phyloP scores from a whole-genome alignment of 2,113 vertebrate genomes.

The Eolophus roseicapilla region DNA sequence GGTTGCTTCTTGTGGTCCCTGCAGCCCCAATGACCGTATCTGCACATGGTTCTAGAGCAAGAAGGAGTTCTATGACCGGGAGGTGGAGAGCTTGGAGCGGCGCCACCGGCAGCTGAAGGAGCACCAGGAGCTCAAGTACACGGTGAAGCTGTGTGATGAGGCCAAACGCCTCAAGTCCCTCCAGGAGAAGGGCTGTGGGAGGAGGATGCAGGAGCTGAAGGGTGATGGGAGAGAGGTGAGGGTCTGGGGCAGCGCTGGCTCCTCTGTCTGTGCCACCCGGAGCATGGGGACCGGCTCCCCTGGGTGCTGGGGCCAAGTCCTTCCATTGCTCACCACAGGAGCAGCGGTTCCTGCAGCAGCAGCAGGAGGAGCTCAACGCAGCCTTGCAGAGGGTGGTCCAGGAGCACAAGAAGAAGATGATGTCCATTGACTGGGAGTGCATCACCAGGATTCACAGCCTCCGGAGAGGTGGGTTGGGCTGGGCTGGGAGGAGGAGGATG shows the following conservation, averaged over 20 bases:
- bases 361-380: conserved; percentile 73
- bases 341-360: conserved; percentile 68
- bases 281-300: neutral
- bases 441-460: conserved; percentile 70
- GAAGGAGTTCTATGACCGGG: conserved; percentile 73
- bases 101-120: conserved; percentile 57
- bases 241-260: fast-evolving
- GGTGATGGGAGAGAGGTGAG: conserved; percentile 67
- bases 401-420: conserved; percentile 74
- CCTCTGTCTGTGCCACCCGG: fast-evolving
- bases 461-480: conserved; percentile 39
- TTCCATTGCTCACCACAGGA: neutral
- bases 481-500: neutral
- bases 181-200: conserved; percentile 65
- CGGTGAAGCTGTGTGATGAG: conserved; percentile 48
- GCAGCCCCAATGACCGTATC: neutral
- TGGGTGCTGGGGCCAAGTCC: neutral
- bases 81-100: conserved; percentile 69
- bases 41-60: conserved; percentile 29
- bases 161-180: conserved; percentile 71
- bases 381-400: conserved; percentile 69
- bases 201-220: conserved; percentile 33
- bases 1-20: neutral
- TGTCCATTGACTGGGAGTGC: conserved; percentile 67
- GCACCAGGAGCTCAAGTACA: conserved; percentile 67